Evolutionary conservation across 1,140 invertebrate species (phyloP), one percentile per base, ranked within the genome.

Genomic region (Drosophila auraria): DNA sequence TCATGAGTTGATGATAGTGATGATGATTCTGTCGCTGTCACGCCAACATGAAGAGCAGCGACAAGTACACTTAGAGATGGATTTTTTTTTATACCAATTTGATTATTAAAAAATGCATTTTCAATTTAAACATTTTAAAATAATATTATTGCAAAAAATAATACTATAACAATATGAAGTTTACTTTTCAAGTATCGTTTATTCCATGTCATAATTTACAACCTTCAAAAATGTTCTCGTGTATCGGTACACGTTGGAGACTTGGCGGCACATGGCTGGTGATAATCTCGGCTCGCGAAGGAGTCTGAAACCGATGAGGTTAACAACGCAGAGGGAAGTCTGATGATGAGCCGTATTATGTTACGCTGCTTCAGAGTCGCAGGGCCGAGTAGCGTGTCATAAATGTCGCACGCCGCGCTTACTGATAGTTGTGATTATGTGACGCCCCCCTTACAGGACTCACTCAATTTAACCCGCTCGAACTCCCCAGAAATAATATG

Each of bases 271-370:
- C 62, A 81, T 68, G 44, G 64, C 72, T 81, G 80, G 53, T 69
- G 72, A 78, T 73, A 87, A 65, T 87, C 80, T 87, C 53, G 54
- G 65, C 57, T 64, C 61, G 30, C 47, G 69, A 27, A 47, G 50
- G 49, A 62, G 74, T 36, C 79, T 78, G 63, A 81, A 89, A 83
- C 73, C 83, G 83, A 87, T 87, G 84, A 89, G 84, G 80, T 81
- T 87, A 89, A 42, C 56, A 51, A 45, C 47, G 30, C 30, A 71
- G 80, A 65, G 73, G 80, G 69, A 57, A 54, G 78, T 74, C 45
- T 78, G 78, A 87, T 87, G 83, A 87, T 87, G 84, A 89, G 84
- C 77, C 84, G 74, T 89, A 89, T 87, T 89, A 87, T 72, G 78
- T 81, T 89, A 71, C 84, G 45, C 60, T 78, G 50, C n/a, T 15